These are phyloP conservation scores for Magallana ariakensis DNA, from an alignment of 1,140 invertebrate genomes.

Conservation along the genomic window DNA sequence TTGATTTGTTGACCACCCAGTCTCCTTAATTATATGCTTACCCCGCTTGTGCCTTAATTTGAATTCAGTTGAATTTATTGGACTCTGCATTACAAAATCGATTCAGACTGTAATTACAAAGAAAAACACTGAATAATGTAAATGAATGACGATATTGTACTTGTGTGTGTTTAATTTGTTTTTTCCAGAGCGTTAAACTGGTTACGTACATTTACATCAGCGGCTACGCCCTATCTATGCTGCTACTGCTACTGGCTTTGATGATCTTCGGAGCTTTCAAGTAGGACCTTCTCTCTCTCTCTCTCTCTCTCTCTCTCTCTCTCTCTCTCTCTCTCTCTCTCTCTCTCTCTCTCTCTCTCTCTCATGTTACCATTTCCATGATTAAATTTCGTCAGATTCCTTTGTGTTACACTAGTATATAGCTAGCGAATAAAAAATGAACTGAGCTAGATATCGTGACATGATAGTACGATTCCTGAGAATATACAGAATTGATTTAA, in stretches of 20 bases:
- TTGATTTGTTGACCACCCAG: no score
- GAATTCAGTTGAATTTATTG: no score
- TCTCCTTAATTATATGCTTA: no score
- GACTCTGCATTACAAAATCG: no score
- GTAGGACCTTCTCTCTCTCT: slow-evolving; percentile 33
- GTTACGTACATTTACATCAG: slow-evolving; percentile 86
- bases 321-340: no score
- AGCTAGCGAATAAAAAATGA: no score
- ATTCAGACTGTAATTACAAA: no score
- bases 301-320: slow-evolving; percentile 42
- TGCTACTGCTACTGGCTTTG: neutral
- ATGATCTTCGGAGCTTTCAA: neutral
- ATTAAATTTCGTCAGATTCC: no score
- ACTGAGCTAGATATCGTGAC: neutral
- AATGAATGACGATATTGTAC: neutral
- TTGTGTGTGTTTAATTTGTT: neutral
- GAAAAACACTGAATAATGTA: no score
- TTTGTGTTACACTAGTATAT: neutral
- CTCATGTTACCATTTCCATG: neutral
- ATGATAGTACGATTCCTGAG: neutral
- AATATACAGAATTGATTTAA: neutral
- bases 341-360: no score
- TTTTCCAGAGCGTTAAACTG: neutral
- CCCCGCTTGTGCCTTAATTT: no score
- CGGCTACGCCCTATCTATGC: slow-evolving; percentile 90